A percentile compares a stretch with the other conserved stretches of the same genome.
Evolutionary conservation across 1,140 invertebrate genomes (phyloP).

Genomic region (Micrasema minimum): DNA sequence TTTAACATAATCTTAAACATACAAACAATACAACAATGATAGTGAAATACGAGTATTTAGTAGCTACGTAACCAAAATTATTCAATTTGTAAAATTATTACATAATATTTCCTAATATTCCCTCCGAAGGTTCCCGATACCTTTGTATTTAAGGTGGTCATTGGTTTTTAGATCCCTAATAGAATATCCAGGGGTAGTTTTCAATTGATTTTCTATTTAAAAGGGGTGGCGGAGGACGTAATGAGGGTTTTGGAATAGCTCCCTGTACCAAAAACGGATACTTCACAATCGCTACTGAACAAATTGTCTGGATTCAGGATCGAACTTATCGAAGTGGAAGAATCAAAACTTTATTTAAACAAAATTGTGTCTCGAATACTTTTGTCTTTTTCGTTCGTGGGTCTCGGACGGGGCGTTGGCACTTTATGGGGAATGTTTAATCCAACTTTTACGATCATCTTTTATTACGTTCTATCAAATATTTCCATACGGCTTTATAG

Average conservation of each 20-base stretch:
- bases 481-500: slow-evolving; percentile 35
- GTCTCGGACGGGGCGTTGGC: neutral
- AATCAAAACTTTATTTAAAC: too few species aligned
- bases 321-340: neutral
- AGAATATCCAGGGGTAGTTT: slow-evolving; percentile 35
- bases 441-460: slow-evolving; percentile 29
- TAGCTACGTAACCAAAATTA: too few species aligned
- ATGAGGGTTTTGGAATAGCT: slow-evolving; percentile 13
- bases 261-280: slow-evolving; percentile 8
- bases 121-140: neutral
- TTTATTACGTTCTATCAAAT: slow-evolving; percentile 32
- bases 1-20: too few species aligned
- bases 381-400: neutral
- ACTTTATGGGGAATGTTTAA: slow-evolving; percentile 2
- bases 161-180: slow-evolving; percentile 30
- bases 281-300: slow-evolving; percentile 18
- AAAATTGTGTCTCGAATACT: too few species aligned
- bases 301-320: neutral
- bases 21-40: too few species aligned
- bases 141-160: slow-evolving; percentile 22
- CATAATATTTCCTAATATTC: too few species aligned
- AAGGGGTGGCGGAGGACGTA: slow-evolving; percentile 10
- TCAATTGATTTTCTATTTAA: slow-evolving; percentile 29
- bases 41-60: too few species aligned
- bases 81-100: too few species aligned